Percentiles rank a stretch among this genome's conserved stretches.
phyloP scores from a whole-genome alignment of 2,797 vertebrate genomes.

The Arrhamphus sclerolepis region DNA sequence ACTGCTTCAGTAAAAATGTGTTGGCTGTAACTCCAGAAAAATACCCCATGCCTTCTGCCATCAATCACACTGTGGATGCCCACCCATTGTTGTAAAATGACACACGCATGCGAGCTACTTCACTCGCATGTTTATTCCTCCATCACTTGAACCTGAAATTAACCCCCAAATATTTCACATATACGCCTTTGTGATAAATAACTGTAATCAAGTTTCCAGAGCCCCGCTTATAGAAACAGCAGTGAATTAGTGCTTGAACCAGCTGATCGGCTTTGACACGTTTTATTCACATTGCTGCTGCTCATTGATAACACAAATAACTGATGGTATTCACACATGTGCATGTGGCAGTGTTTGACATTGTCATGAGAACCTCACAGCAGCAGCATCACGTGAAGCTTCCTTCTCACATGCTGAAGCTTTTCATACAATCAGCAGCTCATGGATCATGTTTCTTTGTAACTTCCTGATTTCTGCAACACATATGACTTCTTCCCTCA shows the following conservation, averaged over 20 bases:
- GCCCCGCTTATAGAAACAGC: constrained; percentile 10
- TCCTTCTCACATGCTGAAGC: constrained; percentile 3
- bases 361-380: not conserved
- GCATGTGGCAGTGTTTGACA: not conserved
- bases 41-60: constrained; percentile 32
- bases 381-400: not conserved
- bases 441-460: not conserved
- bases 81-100: constrained; percentile 30
- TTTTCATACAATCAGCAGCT: not conserved
- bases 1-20: constrained; percentile 45
- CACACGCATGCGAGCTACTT: constrained; percentile 29
- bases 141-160: constrained; percentile 38
- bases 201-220: constrained; percentile 42
- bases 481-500: not conserved
- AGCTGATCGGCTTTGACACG: constrained; percentile 26
- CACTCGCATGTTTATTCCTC: constrained; percentile 25
- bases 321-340: constrained; percentile 7
- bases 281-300: constrained; percentile 8
- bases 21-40: constrained; percentile 52
- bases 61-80: constrained; percentile 44
- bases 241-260: not conserved
- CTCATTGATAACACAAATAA: constrained; percentile 5
- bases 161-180: constrained; percentile 32
- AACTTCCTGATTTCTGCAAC: constrained; percentile 5
- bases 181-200: constrained; percentile 11